Evolutionary conservation across 2,888 invertebrate species (phyloP).

Genomic region (Gisinianus flammeolus): DNA sequence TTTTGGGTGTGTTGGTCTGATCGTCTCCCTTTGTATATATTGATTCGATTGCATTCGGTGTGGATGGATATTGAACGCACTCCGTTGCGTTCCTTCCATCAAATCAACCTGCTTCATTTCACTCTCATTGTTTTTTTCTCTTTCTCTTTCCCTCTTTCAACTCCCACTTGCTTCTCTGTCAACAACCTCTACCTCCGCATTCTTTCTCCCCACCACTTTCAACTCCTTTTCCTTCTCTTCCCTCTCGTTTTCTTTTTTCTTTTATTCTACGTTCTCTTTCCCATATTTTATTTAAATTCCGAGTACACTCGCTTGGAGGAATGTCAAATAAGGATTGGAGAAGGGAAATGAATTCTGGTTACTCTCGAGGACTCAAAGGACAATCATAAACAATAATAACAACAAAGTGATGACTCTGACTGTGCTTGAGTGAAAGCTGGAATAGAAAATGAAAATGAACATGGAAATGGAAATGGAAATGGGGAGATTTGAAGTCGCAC

Average conservation of each 20-base stretch:
- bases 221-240: too few relatives aligned
- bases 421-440: background rate
- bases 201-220: too few relatives aligned
- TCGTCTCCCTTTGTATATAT: background rate
- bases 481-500: background rate
- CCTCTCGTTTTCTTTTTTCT: background rate
- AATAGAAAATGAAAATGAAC: background rate
- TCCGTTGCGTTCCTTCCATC: conserved; percentile 7
- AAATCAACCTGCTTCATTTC: conserved; percentile 36
- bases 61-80: background rate
- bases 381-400: too few relatives aligned
- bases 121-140: conserved; percentile 7
- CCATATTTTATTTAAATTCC: too few relatives aligned
- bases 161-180: conserved; percentile 24
- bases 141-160: conserved; percentile 30
- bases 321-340: too few relatives aligned
- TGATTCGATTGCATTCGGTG: background rate
- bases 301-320: too few relatives aligned
- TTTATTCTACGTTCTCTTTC: too few relatives aligned
- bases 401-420: background rate
- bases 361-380: too few relatives aligned
- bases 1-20: background rate
- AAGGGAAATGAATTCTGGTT: too few relatives aligned
- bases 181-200: too few relatives aligned
- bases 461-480: background rate